Conservation (phyloP, 2,888 invertebrate species). For the Scaptomyza flava region DNA sequence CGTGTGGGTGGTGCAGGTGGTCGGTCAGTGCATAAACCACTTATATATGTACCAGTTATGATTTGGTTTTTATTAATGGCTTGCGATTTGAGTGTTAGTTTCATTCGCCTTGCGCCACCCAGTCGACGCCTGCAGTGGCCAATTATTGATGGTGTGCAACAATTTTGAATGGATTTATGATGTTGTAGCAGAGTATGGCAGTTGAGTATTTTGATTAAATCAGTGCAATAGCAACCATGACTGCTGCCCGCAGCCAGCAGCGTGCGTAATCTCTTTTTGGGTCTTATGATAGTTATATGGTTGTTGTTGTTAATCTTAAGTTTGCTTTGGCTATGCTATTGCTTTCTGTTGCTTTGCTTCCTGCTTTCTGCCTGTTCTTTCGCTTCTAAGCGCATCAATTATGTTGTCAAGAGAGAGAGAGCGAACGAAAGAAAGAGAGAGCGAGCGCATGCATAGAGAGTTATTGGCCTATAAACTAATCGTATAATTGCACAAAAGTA, state of each 20-base stretch:
- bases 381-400: conserved; percentile 58
- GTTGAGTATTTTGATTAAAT: conserved; percentile 66
- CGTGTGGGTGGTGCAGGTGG: conserved; percentile 37
- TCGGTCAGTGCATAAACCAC: conserved; percentile 26
- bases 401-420: conserved; percentile 38
- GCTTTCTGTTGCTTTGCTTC: conserved; percentile 5
- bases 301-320: background rate
- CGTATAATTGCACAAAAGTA: conserved; percentile 80
- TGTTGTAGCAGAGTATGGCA: background rate
- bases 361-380: background rate
- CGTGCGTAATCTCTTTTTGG: background rate
- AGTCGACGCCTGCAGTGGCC: conserved; percentile 3
- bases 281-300: conserved; percentile 8
- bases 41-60: conserved; percentile 72
- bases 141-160: conserved; percentile 55
- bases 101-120: conserved; percentile 29
- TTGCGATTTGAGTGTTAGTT: conserved; percentile 58
- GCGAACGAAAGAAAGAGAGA: background rate
- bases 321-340: background rate
- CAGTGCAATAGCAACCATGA: conserved; percentile 39
- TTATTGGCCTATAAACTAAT: conserved; percentile 82
- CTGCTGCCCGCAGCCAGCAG: background rate
- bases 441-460: conserved; percentile 60
- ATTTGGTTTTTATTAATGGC: conserved; percentile 70
- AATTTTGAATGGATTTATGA: conserved; percentile 39